Base-by-base conservation (phyloP, 2,113 vertebrate species). In the Paracanthobrama guichenoti region DNA sequence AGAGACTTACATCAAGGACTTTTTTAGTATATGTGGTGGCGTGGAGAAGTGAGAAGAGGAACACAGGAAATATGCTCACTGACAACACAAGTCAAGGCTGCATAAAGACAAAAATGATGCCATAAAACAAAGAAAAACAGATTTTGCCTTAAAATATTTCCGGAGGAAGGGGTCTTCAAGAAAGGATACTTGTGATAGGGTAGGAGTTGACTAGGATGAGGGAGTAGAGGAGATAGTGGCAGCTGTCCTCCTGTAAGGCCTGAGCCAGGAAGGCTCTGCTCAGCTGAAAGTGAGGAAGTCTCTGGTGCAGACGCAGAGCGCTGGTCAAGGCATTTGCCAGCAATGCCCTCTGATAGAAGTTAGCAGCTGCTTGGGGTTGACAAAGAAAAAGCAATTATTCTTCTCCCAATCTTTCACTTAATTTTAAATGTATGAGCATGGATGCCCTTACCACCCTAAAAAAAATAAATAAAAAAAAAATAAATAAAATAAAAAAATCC, bases 51-150 rank as follows among this genome's bases (percentile, higher is more conserved):
- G 98, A 99, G 91, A 99, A 99, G 24, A 99, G 94, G 81, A 98
- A 95, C 88, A 99, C 96, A 44, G 98, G 98, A 83, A 99, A 99
- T 89, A 99, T 98, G 91, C 97, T 99, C 97, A 99, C 98, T 99
- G 93, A 90, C 94, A 86, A 87, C 84, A 88, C 72, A 0, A 3
- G 90, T 96, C 95, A 97, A 98, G 94, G 94, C 7, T 24, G 42
- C 31, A 72, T 42, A 35, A 24, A 62, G 20, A 59, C 3, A 44
- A 48, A n/a, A 69, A 62, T n/a, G 14, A 72, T 72, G n/a, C 31
- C 18, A 6, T 42, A 69, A 69, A 31, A 22, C 9, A 42, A 22
- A 42, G 31, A 20, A 42, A 42, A 71, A 2, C 6, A 18, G 11
- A 55, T n/a, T 55, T 35, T 18, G 18, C 16, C 5, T 9, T 14